Evolutionary conservation across 1,140 invertebrate species (phyloP).

Genomic region (Hylaeus volcanicus): DNA sequence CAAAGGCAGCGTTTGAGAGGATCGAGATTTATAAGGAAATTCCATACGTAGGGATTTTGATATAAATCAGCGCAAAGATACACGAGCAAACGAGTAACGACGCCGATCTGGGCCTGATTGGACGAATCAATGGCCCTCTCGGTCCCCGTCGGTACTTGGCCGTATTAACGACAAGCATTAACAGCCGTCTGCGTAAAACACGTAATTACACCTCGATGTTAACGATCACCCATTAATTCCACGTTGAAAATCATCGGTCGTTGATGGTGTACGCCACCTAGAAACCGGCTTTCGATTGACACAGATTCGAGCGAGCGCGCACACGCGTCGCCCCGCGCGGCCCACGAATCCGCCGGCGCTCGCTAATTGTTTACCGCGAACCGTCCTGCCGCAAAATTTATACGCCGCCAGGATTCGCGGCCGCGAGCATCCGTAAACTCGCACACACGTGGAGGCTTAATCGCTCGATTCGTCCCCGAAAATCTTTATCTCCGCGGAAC

Average conservation of each 20-base stretch:
- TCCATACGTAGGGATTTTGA: too few relatives aligned
- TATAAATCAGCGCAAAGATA: too few relatives aligned
- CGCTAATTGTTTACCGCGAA: conserved; percentile 38
- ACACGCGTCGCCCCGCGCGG: too few relatives aligned
- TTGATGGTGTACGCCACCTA: conserved; percentile 46
- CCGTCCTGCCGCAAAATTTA: conserved; percentile 11
- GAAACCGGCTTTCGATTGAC: conserved; percentile 63
- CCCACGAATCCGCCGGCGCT: background rate
- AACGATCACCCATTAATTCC: conserved; percentile 39
- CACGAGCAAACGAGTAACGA: too few relatives aligned
- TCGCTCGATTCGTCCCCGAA: background rate
- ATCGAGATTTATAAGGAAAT: too few relatives aligned
- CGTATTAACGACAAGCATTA: conserved; percentile 36
- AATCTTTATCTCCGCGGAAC: background rate
- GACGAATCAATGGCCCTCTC: conserved; percentile 17
- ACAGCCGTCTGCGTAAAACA: conserved; percentile 8
- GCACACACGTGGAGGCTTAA: background rate
- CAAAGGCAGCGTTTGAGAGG: too few relatives aligned
- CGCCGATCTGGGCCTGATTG: background rate
- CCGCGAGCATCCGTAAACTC: background rate
- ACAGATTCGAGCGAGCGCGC: conserved; percentile 40
- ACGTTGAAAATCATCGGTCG: conserved; percentile 35
- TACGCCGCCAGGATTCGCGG: conserved; percentile 7
- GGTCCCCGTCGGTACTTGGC: conserved; percentile 12
- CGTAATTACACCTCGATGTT: conserved; percentile 41